phyloP scores from a whole-genome alignment of 2,797 vertebrate genomes.

The Pipistrellus pipistrellus region DNA sequence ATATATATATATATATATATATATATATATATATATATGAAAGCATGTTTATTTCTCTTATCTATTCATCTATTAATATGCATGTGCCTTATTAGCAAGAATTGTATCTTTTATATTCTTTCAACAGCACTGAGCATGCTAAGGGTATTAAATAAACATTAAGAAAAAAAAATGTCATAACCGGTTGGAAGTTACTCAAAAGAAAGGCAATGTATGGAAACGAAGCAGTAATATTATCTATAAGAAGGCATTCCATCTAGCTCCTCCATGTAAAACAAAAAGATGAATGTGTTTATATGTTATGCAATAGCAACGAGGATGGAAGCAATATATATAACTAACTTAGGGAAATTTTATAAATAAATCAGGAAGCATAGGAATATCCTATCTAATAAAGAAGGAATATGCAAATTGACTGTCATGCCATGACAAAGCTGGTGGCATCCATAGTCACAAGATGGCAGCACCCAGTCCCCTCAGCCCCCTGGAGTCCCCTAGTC shows the following conservation, averaged over 20 bases:
- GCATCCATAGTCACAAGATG: too few relatives aligned
- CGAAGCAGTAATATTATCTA: conserved; percentile 59
- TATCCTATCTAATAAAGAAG: background rate
- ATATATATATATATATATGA: background rate
- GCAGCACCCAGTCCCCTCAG: too few relatives aligned
- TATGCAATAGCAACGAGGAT: conserved; percentile 16
- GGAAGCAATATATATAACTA: conserved; percentile 11
- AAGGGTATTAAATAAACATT: conserved; percentile 76
- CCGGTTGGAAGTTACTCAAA: conserved; percentile 68
- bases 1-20: background rate
- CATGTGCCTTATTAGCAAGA: conserved; percentile 53
- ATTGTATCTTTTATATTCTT: conserved; percentile 73
- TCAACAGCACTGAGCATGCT: conserved; percentile 40
- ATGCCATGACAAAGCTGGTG: too few relatives aligned
- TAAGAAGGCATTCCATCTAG: conserved; percentile 49
- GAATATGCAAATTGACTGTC: too few relatives aligned
- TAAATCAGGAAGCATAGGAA: conserved; percentile 25
- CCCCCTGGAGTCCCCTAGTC: too few relatives aligned
- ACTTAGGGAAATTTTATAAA: conserved; percentile 50
- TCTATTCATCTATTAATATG: conserved; percentile 73
- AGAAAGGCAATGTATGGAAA: conserved; percentile 65
- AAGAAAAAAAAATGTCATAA: conserved; percentile 78
- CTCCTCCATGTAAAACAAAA: conserved; percentile 69
- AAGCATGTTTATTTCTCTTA: conserved; percentile 43
- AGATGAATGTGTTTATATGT: conserved; percentile 36